Base-by-base conservation (phyloP, 2,888 invertebrate genomes). In the Siphlonurus alternatus region DNA sequence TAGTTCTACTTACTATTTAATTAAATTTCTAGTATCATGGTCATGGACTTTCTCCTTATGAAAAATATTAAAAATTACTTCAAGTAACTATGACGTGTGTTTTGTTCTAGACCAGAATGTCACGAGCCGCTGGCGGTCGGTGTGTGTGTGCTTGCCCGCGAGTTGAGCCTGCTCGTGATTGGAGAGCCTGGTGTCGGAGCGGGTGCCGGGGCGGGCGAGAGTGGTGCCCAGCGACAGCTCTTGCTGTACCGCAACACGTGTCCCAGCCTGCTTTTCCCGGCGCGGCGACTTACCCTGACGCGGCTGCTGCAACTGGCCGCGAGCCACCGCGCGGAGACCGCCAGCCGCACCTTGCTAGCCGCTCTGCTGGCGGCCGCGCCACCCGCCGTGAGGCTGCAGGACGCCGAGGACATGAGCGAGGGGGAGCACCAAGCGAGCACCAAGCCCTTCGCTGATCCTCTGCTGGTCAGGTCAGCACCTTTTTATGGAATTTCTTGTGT, bases 241-340 rank as follows among this genome's bases (percentile, higher is more conserved):
- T 20, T 56, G 5, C 77, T 88, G 25, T 88, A 87, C 72, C 86
- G 85, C 70, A 90, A 90, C 71, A 86, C 87, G 18, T 89, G 86
- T 71, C 88, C 91, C 0, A 80, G 80, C 64, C 78, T 88, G 62
- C 76, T 88, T 54, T 83, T 86, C 70, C 85, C 87, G 62, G 78
- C 86, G 19, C 84, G 86, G 73, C 83, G 83, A 68, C 80, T 91
- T 24, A 86, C 89, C 2, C 80, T 89, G 61, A 85, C 86, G 0
- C 83, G 83, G 73, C 80, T 91, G 66, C 77, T 91, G 23, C 88
- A 90, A 80, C 23, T 81, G 59, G 72, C 87, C 67, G 82, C 86
- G 0, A 83, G 83, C 70, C 83, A 84, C 69, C 80, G 85, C 59
- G 85, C 85, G 0, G 87, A 87, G 74, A 76, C 82, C 25, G 85